Base-by-base conservation (phyloP, 2,888 invertebrate genomes). In the Pseudeuparius sepicola region DNA sequence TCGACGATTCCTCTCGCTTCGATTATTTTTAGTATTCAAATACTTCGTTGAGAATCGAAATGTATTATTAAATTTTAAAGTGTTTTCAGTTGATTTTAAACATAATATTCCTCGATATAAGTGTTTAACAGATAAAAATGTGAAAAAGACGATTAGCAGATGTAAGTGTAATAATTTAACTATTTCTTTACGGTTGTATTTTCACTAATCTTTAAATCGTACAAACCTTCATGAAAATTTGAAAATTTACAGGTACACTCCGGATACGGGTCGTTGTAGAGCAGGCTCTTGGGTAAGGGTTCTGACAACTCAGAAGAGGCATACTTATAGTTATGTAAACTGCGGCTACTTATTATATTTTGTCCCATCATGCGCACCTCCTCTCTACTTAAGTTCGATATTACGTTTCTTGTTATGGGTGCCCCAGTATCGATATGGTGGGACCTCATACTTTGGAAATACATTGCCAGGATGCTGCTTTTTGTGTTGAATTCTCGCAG, bases 261-360 rank as follows among this genome's bases (percentile, higher is more conserved):
- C 1, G 47, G 47, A 40, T 59, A 59, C 4, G 57, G 57, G 42
- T 55, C 52, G 34, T 44, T 29, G 35, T 56, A 59, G 28, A 60
- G 43, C 14, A 51, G 29, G 41, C 56, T 58, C 6, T 50, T 29
- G 2, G 51, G 48, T 14, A 49, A 16, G 10, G 39, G 37, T 36
- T 43, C 39, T 6, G 12, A 15, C 14, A 29, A 9, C 10, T 29
- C 34, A n/a, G n/a, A n/a, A n/a, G n/a, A n/a, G 1, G 29, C 25
- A 15, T 17, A 32, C 12, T 30, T 30, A 20, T 34, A 36, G 14
- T 27, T 28, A 11, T 28, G 24, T 6, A 24, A 9, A 9, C 17
- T 25, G n/a, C n/a, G n/a, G n/a, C n/a, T n/a, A 20, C 20, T n/a
- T 7, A 20, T n/a, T 7, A 6, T 7, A 20, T 20, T 20, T 20